Conservation (phyloP, 2,797 vertebrate genomes). For the Hypotaenidia philippensis region DNA sequence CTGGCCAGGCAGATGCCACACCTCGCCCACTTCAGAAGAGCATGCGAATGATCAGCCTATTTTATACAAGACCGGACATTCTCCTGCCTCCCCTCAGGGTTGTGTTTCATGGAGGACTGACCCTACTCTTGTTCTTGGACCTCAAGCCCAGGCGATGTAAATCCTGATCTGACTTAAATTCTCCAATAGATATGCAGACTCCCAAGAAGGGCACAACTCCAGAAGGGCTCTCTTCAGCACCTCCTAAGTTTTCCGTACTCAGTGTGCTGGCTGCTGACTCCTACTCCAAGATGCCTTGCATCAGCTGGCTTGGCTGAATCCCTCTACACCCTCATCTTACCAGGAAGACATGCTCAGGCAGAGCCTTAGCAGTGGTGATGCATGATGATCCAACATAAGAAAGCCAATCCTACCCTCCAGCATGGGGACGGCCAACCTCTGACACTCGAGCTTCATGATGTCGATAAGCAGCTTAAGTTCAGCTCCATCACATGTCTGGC, state of each 20-base stretch:
- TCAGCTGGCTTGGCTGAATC: neutral
- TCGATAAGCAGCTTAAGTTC: neutral
- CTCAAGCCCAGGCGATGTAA: neutral
- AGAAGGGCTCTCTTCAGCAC: neutral
- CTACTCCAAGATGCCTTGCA: neutral
- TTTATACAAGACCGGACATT: neutral
- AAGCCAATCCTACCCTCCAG: neutral
- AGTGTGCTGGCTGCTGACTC: neutral
- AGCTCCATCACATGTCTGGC: neutral
- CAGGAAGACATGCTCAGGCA: neutral
- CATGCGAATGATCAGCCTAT: rapidly evolving
- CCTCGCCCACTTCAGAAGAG: neutral
- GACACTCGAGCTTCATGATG: neutral
- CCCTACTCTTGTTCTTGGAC: neutral
- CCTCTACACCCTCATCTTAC: neutral
- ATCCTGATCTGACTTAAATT: neutral
- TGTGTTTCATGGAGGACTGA: neutral
- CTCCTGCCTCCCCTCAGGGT: neutral
- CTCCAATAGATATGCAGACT: neutral
- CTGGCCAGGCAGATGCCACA: neutral
- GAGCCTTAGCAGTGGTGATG: neutral
- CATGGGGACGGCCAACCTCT: neutral
- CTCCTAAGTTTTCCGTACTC: neutral
- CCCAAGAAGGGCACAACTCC: neutral
- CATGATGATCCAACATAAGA: neutral